Conservation (phyloP, 2,797 vertebrate species). For the Strix occidentalis region DNA sequence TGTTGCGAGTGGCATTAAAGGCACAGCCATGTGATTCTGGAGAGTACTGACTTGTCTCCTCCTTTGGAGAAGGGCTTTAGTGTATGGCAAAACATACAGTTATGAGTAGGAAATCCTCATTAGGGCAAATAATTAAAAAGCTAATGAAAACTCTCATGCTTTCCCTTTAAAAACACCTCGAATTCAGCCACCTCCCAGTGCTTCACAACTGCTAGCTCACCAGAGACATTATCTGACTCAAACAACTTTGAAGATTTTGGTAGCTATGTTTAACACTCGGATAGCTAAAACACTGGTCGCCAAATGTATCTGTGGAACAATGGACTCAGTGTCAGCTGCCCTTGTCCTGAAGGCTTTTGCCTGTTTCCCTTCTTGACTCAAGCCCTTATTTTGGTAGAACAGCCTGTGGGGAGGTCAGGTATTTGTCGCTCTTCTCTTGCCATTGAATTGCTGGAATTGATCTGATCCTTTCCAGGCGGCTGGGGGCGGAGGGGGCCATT, state of each 20-base stretch:
- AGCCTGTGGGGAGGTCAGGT: background rate
- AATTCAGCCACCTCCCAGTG: background rate
- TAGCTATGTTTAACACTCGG: accelerated
- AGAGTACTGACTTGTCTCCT: background rate
- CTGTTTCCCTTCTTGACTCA: background rate
- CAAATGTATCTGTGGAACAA: background rate
- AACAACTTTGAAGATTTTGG: background rate
- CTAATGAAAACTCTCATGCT: background rate
- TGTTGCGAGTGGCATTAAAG: slow-evolving; percentile 21
- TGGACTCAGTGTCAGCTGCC: slow-evolving; percentile 1
- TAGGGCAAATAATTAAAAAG: background rate
- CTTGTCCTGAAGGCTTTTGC: background rate
- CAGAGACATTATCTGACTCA: background rate
- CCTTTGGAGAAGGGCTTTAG: background rate
- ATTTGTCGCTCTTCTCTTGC: slow-evolving; percentile 25
- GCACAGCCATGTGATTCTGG: slow-evolving; percentile 60
- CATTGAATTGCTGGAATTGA: background rate
- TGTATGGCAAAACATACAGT: accelerated
- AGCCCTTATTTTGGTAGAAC: background rate
- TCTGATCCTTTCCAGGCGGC: slow-evolving; percentile 51
- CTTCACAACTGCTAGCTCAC: background rate
- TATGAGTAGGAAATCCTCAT: background rate
- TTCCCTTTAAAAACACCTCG: background rate
- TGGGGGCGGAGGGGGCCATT: background rate
- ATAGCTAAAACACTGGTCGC: background rate